Base-by-base conservation (phyloP, 2,888 invertebrate genomes). In the Balanococcus diminutus region DNA sequence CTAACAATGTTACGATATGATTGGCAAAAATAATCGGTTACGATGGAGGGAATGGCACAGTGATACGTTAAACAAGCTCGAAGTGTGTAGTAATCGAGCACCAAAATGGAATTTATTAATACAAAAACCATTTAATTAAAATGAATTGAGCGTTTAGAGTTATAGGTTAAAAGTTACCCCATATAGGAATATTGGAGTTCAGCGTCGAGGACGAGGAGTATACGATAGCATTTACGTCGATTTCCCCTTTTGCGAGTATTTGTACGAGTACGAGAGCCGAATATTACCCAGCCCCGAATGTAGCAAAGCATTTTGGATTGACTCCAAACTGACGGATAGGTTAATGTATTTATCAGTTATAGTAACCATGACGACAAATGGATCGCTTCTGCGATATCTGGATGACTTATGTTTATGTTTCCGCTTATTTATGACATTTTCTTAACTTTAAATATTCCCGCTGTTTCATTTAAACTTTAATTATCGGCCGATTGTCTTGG, bases 281-380 rank as follows among this genome's bases (percentile, higher is more conserved):
- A 67, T 25, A 28, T 75, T 32, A 42, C 42, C 16, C 5, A 8
- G 19, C 32, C 19, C 32, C 32, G 3, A 14, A 5, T 19, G 32
- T 19, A 75, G 75, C 32, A 6, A 32, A 75, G 28, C 28, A 75
- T 75, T 75, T 75, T 75, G 75, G 75, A 75, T 75, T 75, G 75
- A 75, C 75, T 75, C 75, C 75, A 75, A 75, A 32, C 75, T 75
- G 75, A 75, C 75, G 75, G 75, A 75, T 75, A 75, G 75, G 75
- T 75, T 75, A 75, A 75, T 32, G 75, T 75, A 75, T 75, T 75
- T 75, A 75, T 75, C 75, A 75, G 75, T 75, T 75, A 75, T 75
- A 75, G 75, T 75, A 75, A 75, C 75, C 75, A 75, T 75, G 75
- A 75, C 75, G 31, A 75, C 75, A 75, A 75, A 75, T 75, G 75